phyloP scores from a whole-genome alignment of 2,113 vertebrate species.

The Microcebus lehilahytsara region DNA sequence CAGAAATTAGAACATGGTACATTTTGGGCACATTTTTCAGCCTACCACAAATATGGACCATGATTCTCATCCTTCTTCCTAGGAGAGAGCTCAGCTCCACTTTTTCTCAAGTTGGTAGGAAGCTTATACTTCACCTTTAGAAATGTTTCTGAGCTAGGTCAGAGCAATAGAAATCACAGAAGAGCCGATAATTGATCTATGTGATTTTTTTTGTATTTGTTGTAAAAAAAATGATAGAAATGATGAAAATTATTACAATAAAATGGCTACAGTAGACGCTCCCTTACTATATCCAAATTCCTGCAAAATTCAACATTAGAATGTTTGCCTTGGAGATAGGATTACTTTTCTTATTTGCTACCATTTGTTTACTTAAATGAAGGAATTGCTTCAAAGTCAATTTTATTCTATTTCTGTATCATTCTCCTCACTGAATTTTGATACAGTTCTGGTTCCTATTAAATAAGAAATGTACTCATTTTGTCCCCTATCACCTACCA shows the following conservation, averaged over 20 bases:
- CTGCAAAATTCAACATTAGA: not conserved
- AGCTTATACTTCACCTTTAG: not conserved
- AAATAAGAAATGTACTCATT: not conserved
- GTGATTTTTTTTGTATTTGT: not conserved
- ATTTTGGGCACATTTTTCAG: not conserved
- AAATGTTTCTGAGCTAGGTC: not conserved
- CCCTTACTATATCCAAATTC: not conserved
- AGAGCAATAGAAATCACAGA: not conserved
- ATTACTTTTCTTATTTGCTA: not conserved
- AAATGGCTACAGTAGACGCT: not conserved
- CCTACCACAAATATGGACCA: not conserved
- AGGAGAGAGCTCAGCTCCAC: not conserved
- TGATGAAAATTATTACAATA: not conserved
- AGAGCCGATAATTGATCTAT: not conserved
- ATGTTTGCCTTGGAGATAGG: not conserved
- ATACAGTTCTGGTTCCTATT: not conserved
- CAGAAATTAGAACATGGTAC: not conserved
- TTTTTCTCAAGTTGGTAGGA: not conserved
- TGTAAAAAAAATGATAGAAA: not conserved
- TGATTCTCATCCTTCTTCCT: not conserved
- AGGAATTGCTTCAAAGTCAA: not conserved
- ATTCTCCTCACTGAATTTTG: not conserved
- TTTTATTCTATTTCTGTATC: not conserved
- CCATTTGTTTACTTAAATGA: not conserved
- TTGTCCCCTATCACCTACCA: not conserved